A percentile compares a stretch with the other conserved stretches of the same genome.
Conservation (phyloP, 2,113 vertebrate species). For the Amblyornis subalaris region DNA sequence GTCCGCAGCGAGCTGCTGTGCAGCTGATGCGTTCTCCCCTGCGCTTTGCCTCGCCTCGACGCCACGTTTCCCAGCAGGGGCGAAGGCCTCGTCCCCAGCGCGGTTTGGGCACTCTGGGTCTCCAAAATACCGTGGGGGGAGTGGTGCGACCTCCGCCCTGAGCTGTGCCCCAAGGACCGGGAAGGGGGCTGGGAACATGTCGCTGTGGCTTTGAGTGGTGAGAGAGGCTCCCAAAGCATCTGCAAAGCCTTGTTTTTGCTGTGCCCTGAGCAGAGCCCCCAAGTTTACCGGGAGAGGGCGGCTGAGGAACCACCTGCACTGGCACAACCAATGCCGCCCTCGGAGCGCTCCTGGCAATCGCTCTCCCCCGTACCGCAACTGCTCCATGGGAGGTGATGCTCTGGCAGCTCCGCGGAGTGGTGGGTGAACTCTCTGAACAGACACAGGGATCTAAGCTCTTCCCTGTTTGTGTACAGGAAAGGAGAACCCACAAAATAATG, state of each 20-base stretch:
- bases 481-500: not conserved
- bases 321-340: not conserved
- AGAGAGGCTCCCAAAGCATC: not conserved
- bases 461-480: not conserved
- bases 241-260: not conserved
- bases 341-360: not conserved
- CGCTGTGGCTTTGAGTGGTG: not conserved
- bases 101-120: accelerated
- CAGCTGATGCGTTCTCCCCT: accelerated
- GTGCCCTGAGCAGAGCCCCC: not conserved
- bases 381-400: not conserved
- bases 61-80: accelerated
- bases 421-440: not conserved
- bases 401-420: not conserved
- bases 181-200: too few relatives aligned
- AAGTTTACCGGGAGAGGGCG: accelerated
- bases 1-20: not conserved
- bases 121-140: not conserved
- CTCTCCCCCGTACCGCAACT: not conserved
- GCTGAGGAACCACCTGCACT: not conserved
- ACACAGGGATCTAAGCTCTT: not conserved
- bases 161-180: not conserved
- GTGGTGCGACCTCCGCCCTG: not conserved
- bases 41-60: accelerated
- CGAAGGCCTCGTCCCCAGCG: not conserved